A percentile compares a stretch with the other conserved stretches of the same genome.
Evolutionary conservation across 1,140 invertebrate species (phyloP).

Genomic region (Bombus soroeensis): DNA sequence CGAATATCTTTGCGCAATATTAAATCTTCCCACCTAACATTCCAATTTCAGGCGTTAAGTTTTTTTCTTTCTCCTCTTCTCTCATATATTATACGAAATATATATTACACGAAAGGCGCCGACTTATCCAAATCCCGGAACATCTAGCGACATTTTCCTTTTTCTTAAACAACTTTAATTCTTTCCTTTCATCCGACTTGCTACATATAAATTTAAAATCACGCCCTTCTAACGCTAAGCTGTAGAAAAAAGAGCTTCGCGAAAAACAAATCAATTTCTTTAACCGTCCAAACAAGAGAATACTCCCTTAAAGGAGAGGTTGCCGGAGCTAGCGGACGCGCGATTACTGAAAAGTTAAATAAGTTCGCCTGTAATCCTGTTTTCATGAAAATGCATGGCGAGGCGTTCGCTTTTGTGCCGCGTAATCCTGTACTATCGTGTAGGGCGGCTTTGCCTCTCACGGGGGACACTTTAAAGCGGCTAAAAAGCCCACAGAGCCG

Average conservation of each 20-base stretch:
- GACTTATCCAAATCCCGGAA: background rate
- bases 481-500: constrained; percentile 12
- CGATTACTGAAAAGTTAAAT: constrained; percentile 43
- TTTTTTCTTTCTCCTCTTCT: background rate
- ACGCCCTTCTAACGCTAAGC: background rate
- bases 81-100: background rate
- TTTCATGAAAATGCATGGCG: constrained; percentile 45
- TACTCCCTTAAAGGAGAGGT: background rate
- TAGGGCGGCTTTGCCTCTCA: background rate
- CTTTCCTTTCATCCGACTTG: background rate
- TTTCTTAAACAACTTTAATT: background rate
- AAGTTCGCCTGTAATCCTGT: constrained; percentile 43
- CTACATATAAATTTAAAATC: background rate
- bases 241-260: background rate
- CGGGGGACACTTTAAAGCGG: constrained; percentile 27
- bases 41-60: background rate
- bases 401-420: constrained; percentile 28
- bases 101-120: background rate
- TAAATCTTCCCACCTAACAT: background rate
- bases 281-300: background rate
- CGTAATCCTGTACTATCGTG: constrained; percentile 33
- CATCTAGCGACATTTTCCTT: background rate
- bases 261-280: constrained; percentile 1
- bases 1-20: background rate
- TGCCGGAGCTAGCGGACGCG: background rate